These are phyloP conservation scores for Capra hircus DNA, from an alignment of 2,113 vertebrate genomes.

Conservation along the genomic window DNA sequence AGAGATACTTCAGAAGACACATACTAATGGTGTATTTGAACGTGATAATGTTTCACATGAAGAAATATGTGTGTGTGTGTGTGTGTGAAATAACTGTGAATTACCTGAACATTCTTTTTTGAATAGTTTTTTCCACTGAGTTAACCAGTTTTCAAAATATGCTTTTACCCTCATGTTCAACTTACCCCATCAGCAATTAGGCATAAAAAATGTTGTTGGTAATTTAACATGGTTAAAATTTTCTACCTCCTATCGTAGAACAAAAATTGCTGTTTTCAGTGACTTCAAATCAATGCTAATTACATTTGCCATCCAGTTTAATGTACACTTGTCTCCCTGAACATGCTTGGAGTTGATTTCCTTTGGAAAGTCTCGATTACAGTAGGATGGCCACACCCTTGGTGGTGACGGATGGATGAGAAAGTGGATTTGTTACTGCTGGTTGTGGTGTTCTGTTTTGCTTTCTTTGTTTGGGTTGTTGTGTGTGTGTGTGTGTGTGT, in stretches of 20 bases:
- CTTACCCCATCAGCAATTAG: not conserved
- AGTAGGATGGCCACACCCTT: not conserved
- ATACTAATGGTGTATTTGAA: not conserved
- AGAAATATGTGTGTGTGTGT: fast-evolving
- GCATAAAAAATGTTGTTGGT: not conserved
- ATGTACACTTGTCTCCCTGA: not conserved
- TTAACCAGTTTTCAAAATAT: not conserved
- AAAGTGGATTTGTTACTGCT: not conserved
- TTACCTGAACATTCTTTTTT: constrained; percentile 8
- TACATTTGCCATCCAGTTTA: not conserved
- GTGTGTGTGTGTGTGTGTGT: not conserved
- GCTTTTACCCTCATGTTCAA: not conserved
- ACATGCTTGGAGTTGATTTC: not conserved
- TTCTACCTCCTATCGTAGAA: not conserved
- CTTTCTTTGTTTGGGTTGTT: not conserved
- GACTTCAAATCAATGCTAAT: not conserved
- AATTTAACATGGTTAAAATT: not conserved
- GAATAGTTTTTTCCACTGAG: not conserved
- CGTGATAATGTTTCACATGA: not conserved
- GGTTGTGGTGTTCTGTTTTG: not conserved
- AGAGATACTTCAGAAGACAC: not conserved
- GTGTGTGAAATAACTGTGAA: not conserved
- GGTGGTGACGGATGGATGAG: not conserved
- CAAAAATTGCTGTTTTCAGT: not conserved
- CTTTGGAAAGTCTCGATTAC: not conserved